These are phyloP conservation scores for Heteractis magnifica DNA, from an alignment of 92 coral and sea anemone genomes.

Conservation along the genomic window DNA sequence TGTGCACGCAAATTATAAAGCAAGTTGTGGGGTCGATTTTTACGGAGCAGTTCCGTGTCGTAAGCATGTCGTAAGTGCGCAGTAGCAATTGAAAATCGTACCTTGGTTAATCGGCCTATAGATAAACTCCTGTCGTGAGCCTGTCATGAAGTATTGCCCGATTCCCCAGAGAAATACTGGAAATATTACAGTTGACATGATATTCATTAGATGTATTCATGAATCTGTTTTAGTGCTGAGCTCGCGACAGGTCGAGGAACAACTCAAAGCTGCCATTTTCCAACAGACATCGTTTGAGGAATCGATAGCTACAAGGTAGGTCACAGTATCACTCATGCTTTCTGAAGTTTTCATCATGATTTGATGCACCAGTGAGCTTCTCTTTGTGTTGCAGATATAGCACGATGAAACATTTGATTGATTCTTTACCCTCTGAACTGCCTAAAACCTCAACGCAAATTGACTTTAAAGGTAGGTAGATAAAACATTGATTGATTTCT, in stretches of 20 bases:
- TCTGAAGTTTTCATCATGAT: too few species aligned
- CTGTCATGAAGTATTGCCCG: too few species aligned
- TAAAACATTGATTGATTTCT: neutral
- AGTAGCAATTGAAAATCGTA: too few species aligned
- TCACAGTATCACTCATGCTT: neutral
- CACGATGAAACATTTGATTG: conserved; percentile 54
- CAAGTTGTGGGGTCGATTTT: too few species aligned
- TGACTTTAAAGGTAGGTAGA: neutral
- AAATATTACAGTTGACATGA: neutral
- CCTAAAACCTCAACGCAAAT: neutral
- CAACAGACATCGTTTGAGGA: conserved; percentile 75
- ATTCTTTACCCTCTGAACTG: conserved; percentile 51
- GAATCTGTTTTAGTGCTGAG: conserved; percentile 47
- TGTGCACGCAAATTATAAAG: too few species aligned
- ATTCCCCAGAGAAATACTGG: neutral
- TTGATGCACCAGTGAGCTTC: too few species aligned
- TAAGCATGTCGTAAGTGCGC: too few species aligned
- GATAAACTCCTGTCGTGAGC: too few species aligned
- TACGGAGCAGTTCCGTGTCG: too few species aligned
- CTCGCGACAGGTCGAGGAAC: conserved; percentile 86
- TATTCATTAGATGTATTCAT: neutral
- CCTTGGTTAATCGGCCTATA: too few species aligned
- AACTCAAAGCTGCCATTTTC: conserved; percentile 64
- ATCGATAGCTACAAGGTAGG: conserved; percentile 71
- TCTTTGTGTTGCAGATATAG: conserved; percentile 5